These are phyloP conservation scores for Microtus pennsylvanicus DNA, from an alignment of 2,113 vertebrate genomes.

Conservation along the genomic window DNA sequence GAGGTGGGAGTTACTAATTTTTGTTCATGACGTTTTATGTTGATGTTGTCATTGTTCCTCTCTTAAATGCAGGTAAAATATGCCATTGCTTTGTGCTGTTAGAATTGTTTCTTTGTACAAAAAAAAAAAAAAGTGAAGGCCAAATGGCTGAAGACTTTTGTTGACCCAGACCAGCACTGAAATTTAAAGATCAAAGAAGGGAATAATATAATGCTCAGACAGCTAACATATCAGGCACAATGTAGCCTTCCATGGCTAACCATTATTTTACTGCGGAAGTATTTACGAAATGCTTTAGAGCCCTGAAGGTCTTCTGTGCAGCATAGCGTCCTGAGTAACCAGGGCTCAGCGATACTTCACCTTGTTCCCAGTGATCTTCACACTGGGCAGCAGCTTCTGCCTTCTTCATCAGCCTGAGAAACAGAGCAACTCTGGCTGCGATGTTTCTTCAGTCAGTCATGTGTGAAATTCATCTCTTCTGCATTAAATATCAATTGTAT, in stretches of 20 bases:
- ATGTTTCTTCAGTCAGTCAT: not conserved
- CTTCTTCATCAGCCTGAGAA: not conserved
- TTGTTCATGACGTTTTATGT: not conserved
- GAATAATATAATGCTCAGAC: not conserved
- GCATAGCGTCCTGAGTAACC: not conserved
- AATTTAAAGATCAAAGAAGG: not conserved
- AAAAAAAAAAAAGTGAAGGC: not conserved
- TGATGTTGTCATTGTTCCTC: not conserved
- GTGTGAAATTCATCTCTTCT: not conserved
- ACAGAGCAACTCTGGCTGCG: not conserved
- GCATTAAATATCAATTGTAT: not conserved
- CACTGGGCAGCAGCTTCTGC: not conserved
- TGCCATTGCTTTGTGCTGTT: not conserved
- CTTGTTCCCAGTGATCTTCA: not conserved
- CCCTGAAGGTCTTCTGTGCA: not conserved
- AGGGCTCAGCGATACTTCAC: not conserved
- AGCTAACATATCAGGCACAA: not conserved
- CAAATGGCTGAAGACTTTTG: slow-evolving; percentile 23
- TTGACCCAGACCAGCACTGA: not conserved
- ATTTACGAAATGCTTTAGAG: not conserved
- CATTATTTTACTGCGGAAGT: not conserved
- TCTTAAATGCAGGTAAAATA: not conserved
- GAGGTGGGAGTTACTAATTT: not conserved
- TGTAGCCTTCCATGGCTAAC: not conserved
- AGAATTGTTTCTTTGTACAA: not conserved